phyloP scores from a whole-genome alignment of 2,113 vertebrate genomes.

The Toxostoma redivivum region DNA sequence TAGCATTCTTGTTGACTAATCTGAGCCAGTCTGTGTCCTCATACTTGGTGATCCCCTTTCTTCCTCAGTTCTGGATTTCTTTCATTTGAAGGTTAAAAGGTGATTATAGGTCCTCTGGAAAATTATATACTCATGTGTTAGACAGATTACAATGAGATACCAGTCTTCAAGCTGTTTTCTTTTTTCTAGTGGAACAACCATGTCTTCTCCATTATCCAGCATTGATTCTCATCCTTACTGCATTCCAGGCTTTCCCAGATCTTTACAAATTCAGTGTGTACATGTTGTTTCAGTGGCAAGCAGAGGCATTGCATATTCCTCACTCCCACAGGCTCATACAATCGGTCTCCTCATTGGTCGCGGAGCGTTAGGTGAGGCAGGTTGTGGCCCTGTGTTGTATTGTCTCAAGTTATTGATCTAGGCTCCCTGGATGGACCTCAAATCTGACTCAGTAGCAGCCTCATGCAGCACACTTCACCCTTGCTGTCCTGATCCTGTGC shows the following conservation, averaged over 20 bases:
- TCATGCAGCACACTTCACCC: neutral
- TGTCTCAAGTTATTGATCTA: neutral
- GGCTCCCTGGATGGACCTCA: neutral
- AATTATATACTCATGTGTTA: neutral
- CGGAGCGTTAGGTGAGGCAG: neutral
- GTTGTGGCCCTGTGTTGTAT: neutral
- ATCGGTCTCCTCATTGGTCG: neutral
- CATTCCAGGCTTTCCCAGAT: neutral
- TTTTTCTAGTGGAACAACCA: neutral
- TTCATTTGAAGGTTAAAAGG: neutral
- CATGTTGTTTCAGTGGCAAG: neutral
- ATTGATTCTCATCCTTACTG: neutral
- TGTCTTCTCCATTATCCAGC: neutral
- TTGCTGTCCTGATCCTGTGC: neutral
- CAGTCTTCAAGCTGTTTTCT: neutral
- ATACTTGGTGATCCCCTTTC: neutral
- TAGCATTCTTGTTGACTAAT: neutral
- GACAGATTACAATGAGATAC: accelerated
- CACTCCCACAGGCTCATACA: accelerated
- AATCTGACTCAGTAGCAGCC: neutral
- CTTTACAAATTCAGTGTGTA: neutral
- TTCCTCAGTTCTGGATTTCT: neutral
- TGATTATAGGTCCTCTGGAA: neutral
- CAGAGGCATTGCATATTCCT: neutral
- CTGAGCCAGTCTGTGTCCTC: neutral